Evolutionary conservation across 2,113 vertebrate species (phyloP).

Genomic region (Naja naja): DNA sequence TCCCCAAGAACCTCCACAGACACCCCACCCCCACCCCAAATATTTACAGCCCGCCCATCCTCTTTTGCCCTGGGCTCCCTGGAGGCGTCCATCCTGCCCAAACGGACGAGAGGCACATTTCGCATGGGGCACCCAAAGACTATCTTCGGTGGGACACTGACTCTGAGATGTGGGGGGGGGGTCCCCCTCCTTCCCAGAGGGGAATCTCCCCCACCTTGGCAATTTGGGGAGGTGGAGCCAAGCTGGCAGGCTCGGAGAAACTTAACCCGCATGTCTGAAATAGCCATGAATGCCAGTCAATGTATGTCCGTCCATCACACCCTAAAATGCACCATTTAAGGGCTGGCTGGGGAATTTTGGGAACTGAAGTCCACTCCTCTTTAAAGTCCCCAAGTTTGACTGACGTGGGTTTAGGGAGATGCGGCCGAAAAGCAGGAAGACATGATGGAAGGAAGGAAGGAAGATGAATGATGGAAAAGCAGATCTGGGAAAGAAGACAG

Average conservation of each 20-base stretch:
- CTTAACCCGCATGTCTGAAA: neutral
- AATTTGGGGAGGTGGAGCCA: neutral
- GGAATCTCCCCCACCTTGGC: neutral
- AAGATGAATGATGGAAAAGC: neutral
- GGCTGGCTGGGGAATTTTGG: neutral
- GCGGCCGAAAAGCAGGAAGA: neutral
- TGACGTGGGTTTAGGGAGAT: neutral
- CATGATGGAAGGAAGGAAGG: neutral
- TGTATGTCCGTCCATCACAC: neutral
- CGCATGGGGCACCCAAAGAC: neutral
- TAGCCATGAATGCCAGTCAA: neutral
- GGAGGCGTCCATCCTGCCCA: rapidly evolving
- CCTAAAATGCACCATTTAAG: neutral
- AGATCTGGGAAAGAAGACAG: neutral
- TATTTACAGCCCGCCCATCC: neutral
- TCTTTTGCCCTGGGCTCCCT: neutral
- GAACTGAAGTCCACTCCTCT: neutral
- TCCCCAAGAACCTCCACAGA: neutral
- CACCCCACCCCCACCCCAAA: neutral
- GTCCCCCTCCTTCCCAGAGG: neutral
- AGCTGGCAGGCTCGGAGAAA: neutral
- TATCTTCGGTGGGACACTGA: neutral
- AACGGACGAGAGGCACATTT: neutral
- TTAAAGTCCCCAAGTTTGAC: neutral
- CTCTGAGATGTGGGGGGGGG: neutral